Evolutionary conservation across 30 jellyfish, hydroid and myxozoan species (phyloP).

Genomic region (Phacellophora camtschatica): DNA sequence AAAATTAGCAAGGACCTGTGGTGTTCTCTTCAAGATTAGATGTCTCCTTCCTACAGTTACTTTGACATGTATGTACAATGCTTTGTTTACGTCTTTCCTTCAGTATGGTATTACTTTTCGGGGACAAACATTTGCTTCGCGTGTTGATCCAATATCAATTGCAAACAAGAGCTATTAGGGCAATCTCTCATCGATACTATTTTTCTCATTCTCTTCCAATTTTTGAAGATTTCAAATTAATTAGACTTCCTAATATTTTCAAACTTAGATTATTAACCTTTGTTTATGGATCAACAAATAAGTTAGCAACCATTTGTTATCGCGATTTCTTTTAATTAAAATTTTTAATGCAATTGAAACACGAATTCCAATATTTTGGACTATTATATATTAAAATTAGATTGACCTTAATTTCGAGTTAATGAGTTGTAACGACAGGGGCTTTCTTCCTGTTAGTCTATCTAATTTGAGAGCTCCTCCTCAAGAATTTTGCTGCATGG

Average conservation of each 20-base stretch:
- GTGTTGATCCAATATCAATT: neutral
- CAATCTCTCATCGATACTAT: neutral
- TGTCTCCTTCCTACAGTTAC: neutral
- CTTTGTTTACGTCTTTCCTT: neutral
- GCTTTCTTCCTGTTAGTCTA: too few species aligned
- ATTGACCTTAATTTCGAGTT: too few species aligned
- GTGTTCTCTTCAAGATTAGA: too few species aligned
- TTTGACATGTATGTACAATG: neutral
- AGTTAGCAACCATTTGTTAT: neutral
- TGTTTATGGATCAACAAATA: constrained; percentile 4
- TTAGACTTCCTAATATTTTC: neutral
- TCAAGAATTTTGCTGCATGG: too few species aligned
- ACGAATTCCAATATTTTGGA: too few species aligned
- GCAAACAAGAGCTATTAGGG: neutral
- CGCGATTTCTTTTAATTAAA: constrained; percentile 11
- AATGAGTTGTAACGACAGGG: too few species aligned
- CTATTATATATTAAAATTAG: too few species aligned
- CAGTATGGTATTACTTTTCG: constrained; percentile 19
- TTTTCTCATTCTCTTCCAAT: neutral
- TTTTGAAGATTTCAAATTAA: neutral
- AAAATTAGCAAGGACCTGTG: too few species aligned
- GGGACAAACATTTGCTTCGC: constrained; percentile 4
- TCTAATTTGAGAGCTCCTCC: too few species aligned
- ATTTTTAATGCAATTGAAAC: too few species aligned
- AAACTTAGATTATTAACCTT: neutral